Evolutionary conservation across 2,113 vertebrate species (phyloP).

Genomic region (Rostratula benghalensis): DNA sequence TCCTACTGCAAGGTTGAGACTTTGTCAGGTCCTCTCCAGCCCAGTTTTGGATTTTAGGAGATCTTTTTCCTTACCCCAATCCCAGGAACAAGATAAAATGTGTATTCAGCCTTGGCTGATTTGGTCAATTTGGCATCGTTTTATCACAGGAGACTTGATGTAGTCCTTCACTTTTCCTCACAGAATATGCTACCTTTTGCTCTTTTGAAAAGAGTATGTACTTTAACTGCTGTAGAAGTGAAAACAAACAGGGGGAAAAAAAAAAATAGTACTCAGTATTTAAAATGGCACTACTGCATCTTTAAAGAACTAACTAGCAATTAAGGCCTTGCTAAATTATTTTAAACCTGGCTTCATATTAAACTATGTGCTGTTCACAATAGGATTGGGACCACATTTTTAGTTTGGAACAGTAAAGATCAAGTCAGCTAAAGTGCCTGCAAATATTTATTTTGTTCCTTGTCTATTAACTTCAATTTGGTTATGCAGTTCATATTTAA

Average conservation of each 20-base stretch:
- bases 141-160: background rate
- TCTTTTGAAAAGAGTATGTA: background rate
- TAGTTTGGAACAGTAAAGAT: background rate
- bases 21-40: background rate
- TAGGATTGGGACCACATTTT: background rate
- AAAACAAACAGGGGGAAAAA: background rate
- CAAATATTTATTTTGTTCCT: background rate
- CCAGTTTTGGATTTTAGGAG: background rate
- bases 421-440: background rate
- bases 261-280: background rate
- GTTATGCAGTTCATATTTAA: background rate
- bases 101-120: background rate
- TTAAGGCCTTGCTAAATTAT: background rate
- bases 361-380: background rate
- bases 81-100: background rate
- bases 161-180: background rate
- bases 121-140: background rate
- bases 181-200: background rate
- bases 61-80: background rate
- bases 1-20: background rate
- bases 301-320: background rate
- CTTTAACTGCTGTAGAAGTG: background rate
- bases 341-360: background rate
- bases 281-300: background rate
- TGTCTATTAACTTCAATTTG: background rate